Percentiles rank a stretch among this genome's conserved stretches.
phyloP scores from a whole-genome alignment of 2,888 invertebrate genomes.

The Notodonta ziczac region DNA sequence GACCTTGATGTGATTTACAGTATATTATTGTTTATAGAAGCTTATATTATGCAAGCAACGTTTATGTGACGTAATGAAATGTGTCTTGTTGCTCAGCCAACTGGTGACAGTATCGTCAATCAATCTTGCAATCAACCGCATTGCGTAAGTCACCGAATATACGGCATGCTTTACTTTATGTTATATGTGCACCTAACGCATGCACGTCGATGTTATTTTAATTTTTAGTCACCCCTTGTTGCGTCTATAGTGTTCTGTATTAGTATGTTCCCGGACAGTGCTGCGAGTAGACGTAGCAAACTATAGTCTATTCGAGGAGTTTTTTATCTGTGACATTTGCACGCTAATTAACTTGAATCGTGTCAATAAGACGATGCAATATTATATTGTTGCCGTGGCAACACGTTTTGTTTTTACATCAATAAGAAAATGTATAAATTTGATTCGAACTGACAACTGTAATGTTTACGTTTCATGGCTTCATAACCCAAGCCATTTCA shows the following conservation, averaged over 20 bases:
- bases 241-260: conserved; percentile 29
- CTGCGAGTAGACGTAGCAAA: background rate
- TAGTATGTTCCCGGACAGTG: conserved; percentile 7
- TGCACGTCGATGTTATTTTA: conserved; percentile 61
- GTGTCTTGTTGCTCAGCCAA: conserved; percentile 90
- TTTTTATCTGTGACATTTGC: background rate
- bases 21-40: conserved; percentile 50
- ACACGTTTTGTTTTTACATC: no score
- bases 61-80: conserved; percentile 78
- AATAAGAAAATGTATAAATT: no score
- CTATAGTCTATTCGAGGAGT: background rate
- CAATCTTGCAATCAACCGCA: conserved; percentile 96
- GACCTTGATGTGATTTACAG: conserved; percentile 25
- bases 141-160: conserved; percentile 91
- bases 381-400: no score
- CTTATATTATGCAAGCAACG: conserved; percentile 66
- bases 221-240: conserved; percentile 44
- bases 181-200: conserved; percentile 73
- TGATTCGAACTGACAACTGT: no score
- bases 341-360: no score
- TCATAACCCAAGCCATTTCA: no score
- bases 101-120: conserved; percentile 96
- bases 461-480: no score
- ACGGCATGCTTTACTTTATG: conserved; percentile 67
- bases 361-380: no score